phyloP scores from a whole-genome alignment of 2,113 vertebrate species.

The Astur gentilis region DNA sequence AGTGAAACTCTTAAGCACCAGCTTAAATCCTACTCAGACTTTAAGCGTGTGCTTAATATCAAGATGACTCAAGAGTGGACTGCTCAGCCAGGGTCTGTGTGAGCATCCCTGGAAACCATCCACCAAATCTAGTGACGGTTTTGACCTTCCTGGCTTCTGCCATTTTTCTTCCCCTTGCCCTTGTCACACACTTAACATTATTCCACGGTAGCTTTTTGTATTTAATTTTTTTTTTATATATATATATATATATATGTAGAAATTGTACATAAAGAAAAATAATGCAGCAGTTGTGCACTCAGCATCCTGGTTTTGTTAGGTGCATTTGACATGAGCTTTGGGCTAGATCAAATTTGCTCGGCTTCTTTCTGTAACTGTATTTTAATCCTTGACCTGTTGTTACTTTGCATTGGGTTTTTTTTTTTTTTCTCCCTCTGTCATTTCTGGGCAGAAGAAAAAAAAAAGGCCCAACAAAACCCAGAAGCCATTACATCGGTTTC shows the following conservation, averaged over 20 bases:
- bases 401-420: neutral
- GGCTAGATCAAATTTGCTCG: conserved; percentile 62
- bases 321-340: neutral
- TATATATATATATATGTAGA: neutral
- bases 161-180: neutral
- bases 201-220: conserved; percentile 39
- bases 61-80: accelerated
- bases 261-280: neutral
- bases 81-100: neutral
- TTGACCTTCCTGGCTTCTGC: neutral
- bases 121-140: accelerated
- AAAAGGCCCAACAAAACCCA: neutral
- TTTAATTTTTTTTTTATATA: neutral
- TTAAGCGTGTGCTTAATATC: neutral
- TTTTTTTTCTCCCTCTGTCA: neutral
- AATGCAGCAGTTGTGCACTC: neutral
- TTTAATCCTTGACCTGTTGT: neutral
- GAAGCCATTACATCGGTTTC: neutral
- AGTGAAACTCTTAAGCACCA: neutral
- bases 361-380: neutral
- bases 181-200: conserved; percentile 31
- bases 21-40: neutral
- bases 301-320: neutral
- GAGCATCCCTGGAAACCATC: neutral
- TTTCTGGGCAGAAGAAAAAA: neutral